phyloP scores from a whole-genome alignment of 2,888 invertebrate species.

The Lithophane leautieri region DNA sequence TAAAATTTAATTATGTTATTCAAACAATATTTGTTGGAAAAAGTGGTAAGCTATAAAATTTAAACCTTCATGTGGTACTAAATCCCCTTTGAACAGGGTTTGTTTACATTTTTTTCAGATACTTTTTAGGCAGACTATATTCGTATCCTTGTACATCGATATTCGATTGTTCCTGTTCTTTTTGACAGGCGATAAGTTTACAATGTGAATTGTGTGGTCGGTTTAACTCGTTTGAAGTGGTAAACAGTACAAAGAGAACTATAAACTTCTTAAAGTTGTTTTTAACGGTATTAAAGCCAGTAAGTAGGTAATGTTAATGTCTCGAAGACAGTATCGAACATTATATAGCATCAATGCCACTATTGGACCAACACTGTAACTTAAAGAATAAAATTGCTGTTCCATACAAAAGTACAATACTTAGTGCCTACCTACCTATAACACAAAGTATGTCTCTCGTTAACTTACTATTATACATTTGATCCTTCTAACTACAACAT shows the following conservation, averaged over 20 bases:
- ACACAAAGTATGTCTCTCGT: background rate
- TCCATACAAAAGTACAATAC: too few relatives aligned
- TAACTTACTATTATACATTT: background rate
- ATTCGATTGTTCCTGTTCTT: slow-evolving; percentile 43
- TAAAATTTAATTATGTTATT: background rate
- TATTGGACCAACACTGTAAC: too few relatives aligned
- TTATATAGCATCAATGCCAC: background rate
- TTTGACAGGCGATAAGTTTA: slow-evolving; percentile 45
- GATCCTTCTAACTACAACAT: background rate
- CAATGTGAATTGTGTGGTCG: slow-evolving; percentile 16
- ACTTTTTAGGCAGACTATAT: background rate
- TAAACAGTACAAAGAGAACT: background rate
- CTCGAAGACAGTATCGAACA: background rate
- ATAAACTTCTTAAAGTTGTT: background rate
- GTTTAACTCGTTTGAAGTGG: slow-evolving; percentile 10
- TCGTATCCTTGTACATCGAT: slow-evolving; percentile 44
- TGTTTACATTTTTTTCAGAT: background rate
- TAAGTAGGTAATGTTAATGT: background rate
- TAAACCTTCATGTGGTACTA: background rate
- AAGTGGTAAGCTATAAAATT: background rate
- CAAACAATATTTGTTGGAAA: background rate
- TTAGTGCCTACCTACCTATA: too few relatives aligned
- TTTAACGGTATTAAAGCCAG: background rate
- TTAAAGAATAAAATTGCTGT: too few relatives aligned
- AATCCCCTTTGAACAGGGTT: background rate